Evolutionary conservation across 2,797 vertebrate species (phyloP), one percentile per base, ranked within the genome.

Genomic region (Sebastes jordani): DNA sequence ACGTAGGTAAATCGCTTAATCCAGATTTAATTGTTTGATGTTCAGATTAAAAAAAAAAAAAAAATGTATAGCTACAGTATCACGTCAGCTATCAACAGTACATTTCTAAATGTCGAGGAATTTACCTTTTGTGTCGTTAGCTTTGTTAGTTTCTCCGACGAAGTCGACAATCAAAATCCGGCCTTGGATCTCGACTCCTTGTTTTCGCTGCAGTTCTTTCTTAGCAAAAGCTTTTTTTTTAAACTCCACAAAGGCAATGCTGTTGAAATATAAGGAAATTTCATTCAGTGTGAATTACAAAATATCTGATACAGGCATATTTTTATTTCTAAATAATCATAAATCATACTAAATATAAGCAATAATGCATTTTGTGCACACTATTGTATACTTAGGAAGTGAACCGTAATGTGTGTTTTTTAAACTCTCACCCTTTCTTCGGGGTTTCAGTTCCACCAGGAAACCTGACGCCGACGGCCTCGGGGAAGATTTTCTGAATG

Each of bases 201-300:
- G 95, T 8, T 96, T 96, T 80, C 95, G 95, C 82, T 96, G 91
- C 64, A 92, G 58, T 16, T 93, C 92, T 88, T 96, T 95, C 61
- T 95, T 89, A 4, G 97, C 97, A 1, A 95, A 93, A 8, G 84
- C 88, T 93, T 97, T 94, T 0, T 94, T 95, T 91, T 96, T 93
- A 80, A 99, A 99, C 88, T 99, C 97, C 61, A 99, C 70, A 82
- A 97, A 98, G 7, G 98, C 98, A 88, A 98, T 96, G 36, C 98
- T 99, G 91, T 74, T 60, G 71, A 80, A 81, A 78, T 9, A 60
- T 0, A 30, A 1, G 1, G 2, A 34, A 1, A 61, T 36, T 20
- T 49, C 0, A 36, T 11, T 58, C 2, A 85, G 5, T 9, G n/a
- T 0, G 2, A 0, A 66, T 60, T 11, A 56, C 11, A 67, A 67